A percentile compares a stretch with the other conserved stretches of the same genome.
Evolutionary conservation across 1,140 invertebrate genomes (phyloP).

Genomic region (Callitettix versicolor): DNA sequence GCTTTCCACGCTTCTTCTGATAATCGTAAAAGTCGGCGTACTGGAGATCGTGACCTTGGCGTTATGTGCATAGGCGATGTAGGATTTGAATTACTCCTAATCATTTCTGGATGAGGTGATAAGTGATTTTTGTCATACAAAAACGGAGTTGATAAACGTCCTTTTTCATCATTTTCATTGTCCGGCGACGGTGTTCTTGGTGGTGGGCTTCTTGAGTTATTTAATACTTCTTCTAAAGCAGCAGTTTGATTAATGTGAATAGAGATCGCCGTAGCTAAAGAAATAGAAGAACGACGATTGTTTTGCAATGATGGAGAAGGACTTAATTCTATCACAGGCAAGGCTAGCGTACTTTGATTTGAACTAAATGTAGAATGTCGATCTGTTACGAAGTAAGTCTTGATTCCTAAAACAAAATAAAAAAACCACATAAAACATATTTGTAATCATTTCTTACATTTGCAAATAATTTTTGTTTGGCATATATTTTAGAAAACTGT

Average conservation of each 20-base stretch:
- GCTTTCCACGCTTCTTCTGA: constrained; percentile 8
- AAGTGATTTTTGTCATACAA: not conserved
- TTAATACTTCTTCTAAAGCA: constrained; percentile 7
- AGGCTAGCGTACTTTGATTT: not conserved
- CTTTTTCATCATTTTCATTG: not conserved
- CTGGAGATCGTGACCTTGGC: constrained; percentile 2
- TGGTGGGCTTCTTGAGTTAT: constrained; percentile 3
- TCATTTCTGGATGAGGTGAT: constrained; percentile 10
- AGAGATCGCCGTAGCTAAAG: constrained; percentile 5
- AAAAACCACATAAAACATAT: constrained; percentile 3
- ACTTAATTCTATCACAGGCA: too few relatives aligned
- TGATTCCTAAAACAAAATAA: constrained; percentile 48
- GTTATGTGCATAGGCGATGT: too few relatives aligned
- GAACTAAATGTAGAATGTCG: not conserved
- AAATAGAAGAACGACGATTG: constrained; percentile 3
- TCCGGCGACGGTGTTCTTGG: not conserved
- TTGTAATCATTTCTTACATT: not conserved
- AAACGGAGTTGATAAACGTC: not conserved
- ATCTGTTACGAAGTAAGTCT: constrained; percentile 66
- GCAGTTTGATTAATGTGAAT: constrained; percentile 11
- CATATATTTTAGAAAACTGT: too few relatives aligned
- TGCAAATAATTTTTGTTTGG: not conserved
- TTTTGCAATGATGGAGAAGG: not conserved
- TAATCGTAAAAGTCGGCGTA: not conserved
- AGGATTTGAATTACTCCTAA: not conserved